These are phyloP conservation scores for Prunella himalayana DNA, from an alignment of 2,113 vertebrate species.

Conservation along the genomic window DNA sequence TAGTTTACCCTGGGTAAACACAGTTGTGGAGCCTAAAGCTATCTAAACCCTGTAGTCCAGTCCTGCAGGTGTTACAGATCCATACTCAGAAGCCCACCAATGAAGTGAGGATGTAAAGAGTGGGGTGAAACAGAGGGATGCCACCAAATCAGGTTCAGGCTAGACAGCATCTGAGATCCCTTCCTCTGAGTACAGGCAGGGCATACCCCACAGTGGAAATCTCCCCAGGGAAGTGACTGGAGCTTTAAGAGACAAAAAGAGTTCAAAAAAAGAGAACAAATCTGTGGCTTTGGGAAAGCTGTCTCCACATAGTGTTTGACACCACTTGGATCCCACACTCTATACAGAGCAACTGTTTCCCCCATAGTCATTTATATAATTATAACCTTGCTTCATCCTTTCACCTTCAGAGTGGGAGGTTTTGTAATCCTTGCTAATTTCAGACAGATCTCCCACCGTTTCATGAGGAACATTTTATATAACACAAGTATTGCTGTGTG, in stretches of 20 bases:
- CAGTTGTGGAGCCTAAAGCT: neutral
- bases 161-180: neutral
- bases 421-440: slow-evolving; percentile 60
- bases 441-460: slow-evolving; percentile 39
- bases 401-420: slow-evolving; percentile 60
- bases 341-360: slow-evolving; percentile 30
- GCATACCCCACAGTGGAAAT: accelerated
- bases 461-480: slow-evolving; percentile 45
- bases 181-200: neutral
- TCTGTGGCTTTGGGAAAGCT: neutral
- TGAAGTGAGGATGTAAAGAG: neutral
- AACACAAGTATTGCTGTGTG: slow-evolving; percentile 25
- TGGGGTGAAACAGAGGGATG: neutral
- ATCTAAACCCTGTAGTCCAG: neutral
- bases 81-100: neutral
- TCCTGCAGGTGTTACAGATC: neutral
- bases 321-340: slow-evolving; percentile 28
- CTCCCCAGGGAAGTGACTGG: neutral
- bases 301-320: neutral
- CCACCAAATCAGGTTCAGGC: neutral
- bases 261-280: neutral
- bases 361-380: slow-evolving; percentile 61
- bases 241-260: neutral
- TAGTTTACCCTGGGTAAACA: neutral
- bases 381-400: slow-evolving; percentile 57